Percentiles rank a stretch among this genome's conserved stretches.
Evolutionary conservation across 2,888 invertebrate species (phyloP).

Genomic region (Dasysyrphus albostriatus): DNA sequence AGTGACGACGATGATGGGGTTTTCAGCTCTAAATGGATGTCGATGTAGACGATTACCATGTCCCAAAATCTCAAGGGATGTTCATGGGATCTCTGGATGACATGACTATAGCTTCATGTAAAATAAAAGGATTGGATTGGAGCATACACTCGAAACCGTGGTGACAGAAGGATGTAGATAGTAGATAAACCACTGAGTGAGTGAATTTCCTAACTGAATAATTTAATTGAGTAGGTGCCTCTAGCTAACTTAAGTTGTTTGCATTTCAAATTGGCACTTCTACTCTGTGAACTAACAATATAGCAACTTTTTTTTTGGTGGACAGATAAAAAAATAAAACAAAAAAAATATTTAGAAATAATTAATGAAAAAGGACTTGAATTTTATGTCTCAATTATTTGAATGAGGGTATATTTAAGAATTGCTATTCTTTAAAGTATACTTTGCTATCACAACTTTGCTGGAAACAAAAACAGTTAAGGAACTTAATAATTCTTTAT

Average conservation of each 20-base stretch:
- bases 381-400: no score
- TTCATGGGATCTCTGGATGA: not conserved
- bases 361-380: not conserved
- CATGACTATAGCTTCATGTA: not conserved
- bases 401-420: no score
- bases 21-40: not conserved
- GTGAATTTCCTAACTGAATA: slow-evolving; percentile 8
- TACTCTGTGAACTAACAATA: no score
- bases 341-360: not conserved
- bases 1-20: slow-evolving; percentile 14
- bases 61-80: slow-evolving; percentile 18
- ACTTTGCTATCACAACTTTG: no score
- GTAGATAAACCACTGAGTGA: slow-evolving; percentile 9
- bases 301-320: not conserved
- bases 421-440: no score
- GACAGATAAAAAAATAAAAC: not conserved
- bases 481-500: no score
- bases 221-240: slow-evolving; percentile 12
- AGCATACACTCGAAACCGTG: not conserved
- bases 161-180: not conserved
- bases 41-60: not conserved
- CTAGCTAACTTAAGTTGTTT: slow-evolving; percentile 11
- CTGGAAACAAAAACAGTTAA: no score
- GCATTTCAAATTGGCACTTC: slow-evolving; percentile 16
- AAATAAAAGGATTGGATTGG: slow-evolving; percentile 19